A percentile compares a stretch with the other conserved stretches of the same genome.
Evolutionary conservation across 1,140 invertebrate species (phyloP).

Genomic region (Vanessa tameamea): DNA sequence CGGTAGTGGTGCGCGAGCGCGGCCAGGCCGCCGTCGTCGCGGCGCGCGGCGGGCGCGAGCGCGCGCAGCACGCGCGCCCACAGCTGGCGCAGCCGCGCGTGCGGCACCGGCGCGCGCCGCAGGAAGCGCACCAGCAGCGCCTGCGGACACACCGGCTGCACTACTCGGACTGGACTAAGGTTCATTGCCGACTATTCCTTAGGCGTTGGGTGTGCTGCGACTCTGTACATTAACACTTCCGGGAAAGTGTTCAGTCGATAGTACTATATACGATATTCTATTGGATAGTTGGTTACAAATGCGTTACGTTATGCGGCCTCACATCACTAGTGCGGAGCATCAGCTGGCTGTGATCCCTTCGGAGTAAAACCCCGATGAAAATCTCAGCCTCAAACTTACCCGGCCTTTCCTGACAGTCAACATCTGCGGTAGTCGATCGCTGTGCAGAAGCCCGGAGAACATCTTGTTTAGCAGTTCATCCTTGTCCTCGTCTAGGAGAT

Average conservation of each 20-base stretch:
- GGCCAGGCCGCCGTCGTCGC: slow-evolving; percentile 51
- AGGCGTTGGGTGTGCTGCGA: too few relatives aligned
- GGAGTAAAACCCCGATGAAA: too few relatives aligned
- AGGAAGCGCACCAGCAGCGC: slow-evolving; percentile 33
- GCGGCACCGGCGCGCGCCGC: slow-evolving; percentile 27
- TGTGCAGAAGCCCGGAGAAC: slow-evolving; percentile 83
- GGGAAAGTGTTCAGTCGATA: too few relatives aligned
- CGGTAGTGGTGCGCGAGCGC: slow-evolving; percentile 53
- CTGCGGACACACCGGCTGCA: slow-evolving; percentile 18
- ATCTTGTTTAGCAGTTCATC: slow-evolving; percentile 83
- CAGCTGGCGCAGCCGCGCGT: slow-evolving; percentile 44
- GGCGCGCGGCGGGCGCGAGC: slow-evolving; percentile 53
- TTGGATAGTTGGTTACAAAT: too few relatives aligned
- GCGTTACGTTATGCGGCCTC: too few relatives aligned
- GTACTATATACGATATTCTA: too few relatives aligned
- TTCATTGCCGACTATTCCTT: too few relatives aligned
- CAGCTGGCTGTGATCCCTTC: too few relatives aligned
- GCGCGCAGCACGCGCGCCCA: slow-evolving; percentile 66
- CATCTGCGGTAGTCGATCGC: slow-evolving; percentile 85
- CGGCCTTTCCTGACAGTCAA: slow-evolving; percentile 88
- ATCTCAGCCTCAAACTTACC: slow-evolving; percentile 65
- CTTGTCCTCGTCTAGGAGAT: slow-evolving; percentile 82
- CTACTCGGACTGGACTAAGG: too few relatives aligned
- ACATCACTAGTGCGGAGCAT: background rate
- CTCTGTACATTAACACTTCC: too few relatives aligned